phyloP scores from a whole-genome alignment of 92 coral and sea anemone species.

The Scolanthus callimorphus region DNA sequence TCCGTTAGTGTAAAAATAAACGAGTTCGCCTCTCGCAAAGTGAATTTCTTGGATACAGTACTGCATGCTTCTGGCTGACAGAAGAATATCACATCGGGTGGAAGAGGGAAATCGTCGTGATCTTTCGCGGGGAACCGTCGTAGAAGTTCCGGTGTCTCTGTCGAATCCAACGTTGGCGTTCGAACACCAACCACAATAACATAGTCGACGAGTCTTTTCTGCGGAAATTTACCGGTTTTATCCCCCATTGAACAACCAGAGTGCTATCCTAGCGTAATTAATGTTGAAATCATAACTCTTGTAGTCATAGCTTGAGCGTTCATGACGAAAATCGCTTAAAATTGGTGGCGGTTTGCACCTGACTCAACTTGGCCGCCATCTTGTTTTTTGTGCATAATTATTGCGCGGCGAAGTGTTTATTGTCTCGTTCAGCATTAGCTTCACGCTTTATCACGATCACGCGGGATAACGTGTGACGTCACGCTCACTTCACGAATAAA shows the following conservation, averaged over 20 bases:
- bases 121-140: constrained; percentile 92
- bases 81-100: constrained; percentile 97
- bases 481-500: not conserved
- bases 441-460: constrained; percentile 7
- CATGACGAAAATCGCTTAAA: not conserved
- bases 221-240: constrained; percentile 9
- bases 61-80: constrained; percentile 98
- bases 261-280: not conserved
- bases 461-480: constrained; percentile 1
- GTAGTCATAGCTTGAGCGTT: constrained; percentile 3
- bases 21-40: constrained; percentile 93
- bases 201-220: constrained; percentile 82
- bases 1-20: constrained; percentile 94
- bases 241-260: constrained; percentile 7
- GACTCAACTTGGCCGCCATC: constrained; percentile 15
- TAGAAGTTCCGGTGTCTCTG: constrained; percentile 87
- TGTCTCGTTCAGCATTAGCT: not conserved
- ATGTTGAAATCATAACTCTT: not conserved
- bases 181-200: constrained; percentile 97
- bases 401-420: not conserved
- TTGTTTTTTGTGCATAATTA: not conserved
- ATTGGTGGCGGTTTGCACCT: constrained; percentile 5
- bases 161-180: constrained; percentile 85
- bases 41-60: constrained; percentile 91
- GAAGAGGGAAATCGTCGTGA: constrained; percentile 84